These are phyloP conservation scores for Myrmecobius fasciatus DNA, from an alignment of 2,113 vertebrate genomes.

Conservation along the genomic window DNA sequence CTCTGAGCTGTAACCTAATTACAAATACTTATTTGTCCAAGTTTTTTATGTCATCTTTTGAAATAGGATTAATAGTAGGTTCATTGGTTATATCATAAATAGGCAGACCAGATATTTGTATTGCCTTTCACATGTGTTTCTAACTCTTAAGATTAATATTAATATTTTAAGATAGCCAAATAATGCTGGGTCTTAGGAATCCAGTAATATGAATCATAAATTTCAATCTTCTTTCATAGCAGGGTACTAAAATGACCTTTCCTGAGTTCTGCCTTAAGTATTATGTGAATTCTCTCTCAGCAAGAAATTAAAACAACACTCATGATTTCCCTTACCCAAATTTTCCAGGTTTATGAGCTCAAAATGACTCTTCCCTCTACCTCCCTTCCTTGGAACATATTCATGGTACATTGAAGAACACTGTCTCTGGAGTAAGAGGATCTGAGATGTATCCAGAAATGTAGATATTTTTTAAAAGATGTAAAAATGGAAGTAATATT, in stretches of 20 bases:
- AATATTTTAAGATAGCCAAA: background rate
- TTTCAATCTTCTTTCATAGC: background rate
- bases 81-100: constrained; percentile 26
- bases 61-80: constrained; percentile 3
- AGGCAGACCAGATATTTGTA: constrained; percentile 2
- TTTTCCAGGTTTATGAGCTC: background rate
- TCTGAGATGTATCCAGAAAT: background rate
- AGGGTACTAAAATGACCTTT: background rate
- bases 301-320: background rate
- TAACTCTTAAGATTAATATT: background rate
- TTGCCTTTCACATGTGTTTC: background rate
- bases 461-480: background rate
- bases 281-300: background rate
- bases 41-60: background rate
- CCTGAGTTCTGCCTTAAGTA: background rate
- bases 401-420: background rate
- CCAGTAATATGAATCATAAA: background rate
- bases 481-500: background rate
- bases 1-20: background rate
- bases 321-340: background rate
- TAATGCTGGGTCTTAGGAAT: background rate
- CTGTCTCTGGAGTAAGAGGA: background rate
- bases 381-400: constrained; percentile 3
- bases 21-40: background rate
- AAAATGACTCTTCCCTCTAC: background rate